Base-by-base conservation (phyloP, 2,797 vertebrate species). In the Poliocrania exsul region DNA sequence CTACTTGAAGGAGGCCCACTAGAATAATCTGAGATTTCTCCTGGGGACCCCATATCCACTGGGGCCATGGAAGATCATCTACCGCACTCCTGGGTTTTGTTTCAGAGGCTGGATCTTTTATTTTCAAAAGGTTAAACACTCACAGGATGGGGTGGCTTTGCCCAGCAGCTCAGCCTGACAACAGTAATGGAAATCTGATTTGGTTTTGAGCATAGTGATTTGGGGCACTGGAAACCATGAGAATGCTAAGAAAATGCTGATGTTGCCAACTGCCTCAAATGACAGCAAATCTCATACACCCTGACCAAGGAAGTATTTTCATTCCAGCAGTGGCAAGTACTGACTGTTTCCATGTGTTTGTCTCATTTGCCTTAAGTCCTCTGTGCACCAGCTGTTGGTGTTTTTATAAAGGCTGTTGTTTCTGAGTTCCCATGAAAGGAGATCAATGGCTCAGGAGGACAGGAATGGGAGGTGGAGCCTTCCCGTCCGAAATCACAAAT, bases 401-500 rank as follows among this genome's bases (percentile, higher is more conserved):
- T 35, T 92, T 88, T 71, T 64, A 7, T 40, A 84, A 70, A 90
- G 37, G 20, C n/a, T 75, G 37, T 73, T 70, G 58, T 81, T 91
- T 79, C 51, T 49, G 37, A 60, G 1, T 29, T 89, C 61, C 26
- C 16, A 26, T 16, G 6, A 12, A 16, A 31, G 33, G 51, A 28
- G 11, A 57, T 50, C 29, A 56, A 0, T 13, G 4, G 23, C 67
- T 61, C 1, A 0, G 50, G 65, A 86, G 61, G 33, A 74, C 19
- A 37, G 42, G 58, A 69, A 51, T 5, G 8, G 51, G 65, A 77
- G 16, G 18, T 73, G 19, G 21, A 91, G 20, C 29, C n/a, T 94
- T 94, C 50, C 33, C 20, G 8, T 57, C 35, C 57, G 67, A 91
- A 89, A 95, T 94, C 79, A 93, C 61, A 81, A 83, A 96, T 93